Conservation (phyloP, 2,113 vertebrate genomes). For the Bos indicus region DNA sequence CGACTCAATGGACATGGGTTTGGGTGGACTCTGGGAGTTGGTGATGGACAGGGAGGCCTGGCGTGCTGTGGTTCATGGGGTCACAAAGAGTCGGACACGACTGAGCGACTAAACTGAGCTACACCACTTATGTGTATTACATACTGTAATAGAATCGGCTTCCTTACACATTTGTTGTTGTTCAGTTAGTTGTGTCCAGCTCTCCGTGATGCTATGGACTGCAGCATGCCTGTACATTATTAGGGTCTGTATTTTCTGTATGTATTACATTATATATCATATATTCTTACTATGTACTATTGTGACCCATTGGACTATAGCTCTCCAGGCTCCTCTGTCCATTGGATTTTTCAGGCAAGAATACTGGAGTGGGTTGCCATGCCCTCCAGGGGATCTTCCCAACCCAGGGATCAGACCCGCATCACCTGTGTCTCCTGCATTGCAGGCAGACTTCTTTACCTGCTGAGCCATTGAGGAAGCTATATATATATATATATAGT, state of each 20-base stretch:
- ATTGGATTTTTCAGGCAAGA: background rate
- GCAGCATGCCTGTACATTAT: background rate
- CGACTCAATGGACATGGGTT: background rate
- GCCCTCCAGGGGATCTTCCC: background rate
- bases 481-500: background rate
- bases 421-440: background rate
- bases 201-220: background rate
- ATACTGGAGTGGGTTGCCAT: background rate
- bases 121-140: background rate
- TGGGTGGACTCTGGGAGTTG: background rate
- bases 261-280: background rate
- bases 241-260: background rate
- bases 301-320: background rate
- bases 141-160: background rate
- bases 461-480: background rate
- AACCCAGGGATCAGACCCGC: background rate
- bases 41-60: background rate
- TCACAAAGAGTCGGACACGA: accelerated
- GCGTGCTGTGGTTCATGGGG: background rate
- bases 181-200: background rate
- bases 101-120: background rate
- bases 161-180: background rate
- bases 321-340: background rate
- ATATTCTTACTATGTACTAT: background rate
- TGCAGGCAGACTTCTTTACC: background rate